These are phyloP conservation scores for Bombyx mandarina DNA, from an alignment of 1,140 invertebrate species.

Conservation along the genomic window DNA sequence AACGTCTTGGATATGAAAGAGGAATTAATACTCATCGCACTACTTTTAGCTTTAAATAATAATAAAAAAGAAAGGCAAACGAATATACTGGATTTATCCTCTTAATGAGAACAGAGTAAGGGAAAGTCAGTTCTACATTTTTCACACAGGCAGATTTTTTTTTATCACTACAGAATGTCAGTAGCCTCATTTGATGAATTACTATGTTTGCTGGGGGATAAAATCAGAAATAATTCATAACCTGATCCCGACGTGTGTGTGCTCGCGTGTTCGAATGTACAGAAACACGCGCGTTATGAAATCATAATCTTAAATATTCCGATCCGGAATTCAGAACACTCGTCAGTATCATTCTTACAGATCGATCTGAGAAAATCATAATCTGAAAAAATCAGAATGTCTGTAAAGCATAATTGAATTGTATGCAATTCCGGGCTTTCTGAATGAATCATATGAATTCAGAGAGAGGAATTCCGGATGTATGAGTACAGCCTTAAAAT, in stretches of 20 bases:
- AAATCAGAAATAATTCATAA: conserved; percentile 3
- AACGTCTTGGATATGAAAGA: no score
- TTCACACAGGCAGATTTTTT: not conserved
- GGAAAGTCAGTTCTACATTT: no score
- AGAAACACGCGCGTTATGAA: conserved; percentile 2
- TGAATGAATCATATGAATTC: conserved; percentile 1
- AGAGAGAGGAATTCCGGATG: not conserved
- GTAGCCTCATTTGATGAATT: no score
- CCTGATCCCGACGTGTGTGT: conserved; percentile 1
- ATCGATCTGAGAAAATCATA: conserved; percentile 4
- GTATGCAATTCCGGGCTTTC: not conserved
- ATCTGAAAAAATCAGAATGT: conserved; percentile 5
- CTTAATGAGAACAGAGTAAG: no score
- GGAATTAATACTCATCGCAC: no score
- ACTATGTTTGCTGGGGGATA: no score
- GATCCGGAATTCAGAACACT: conserved; percentile 1
- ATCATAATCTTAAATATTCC: not conserved
- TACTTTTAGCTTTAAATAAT: no score
- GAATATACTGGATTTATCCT: no score
- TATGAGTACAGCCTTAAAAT: not conserved
- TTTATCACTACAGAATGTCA: no score
- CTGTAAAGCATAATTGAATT: not conserved
- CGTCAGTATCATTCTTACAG: conserved; percentile 5
- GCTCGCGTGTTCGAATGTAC: conserved; percentile 1
- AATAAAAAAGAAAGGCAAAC: no score